phyloP scores from a whole-genome alignment of 2,888 invertebrate species.

The Andrena minutula region DNA sequence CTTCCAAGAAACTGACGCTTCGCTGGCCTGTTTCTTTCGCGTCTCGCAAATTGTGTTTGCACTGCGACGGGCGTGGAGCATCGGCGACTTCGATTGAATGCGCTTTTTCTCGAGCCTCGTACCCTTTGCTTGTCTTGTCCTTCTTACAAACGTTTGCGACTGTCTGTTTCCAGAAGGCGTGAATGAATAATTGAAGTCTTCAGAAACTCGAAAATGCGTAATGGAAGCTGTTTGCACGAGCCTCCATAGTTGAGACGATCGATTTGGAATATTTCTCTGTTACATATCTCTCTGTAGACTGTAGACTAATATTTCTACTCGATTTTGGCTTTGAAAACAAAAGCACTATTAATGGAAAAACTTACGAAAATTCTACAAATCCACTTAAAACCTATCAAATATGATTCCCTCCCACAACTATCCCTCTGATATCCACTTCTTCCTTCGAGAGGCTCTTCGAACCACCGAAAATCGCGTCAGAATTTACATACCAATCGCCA shows the following conservation, averaged over 20 bases:
- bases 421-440: not conserved
- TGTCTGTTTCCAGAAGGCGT: too few relatives aligned
- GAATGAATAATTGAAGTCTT: too few relatives aligned
- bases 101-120: not conserved
- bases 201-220: too few relatives aligned
- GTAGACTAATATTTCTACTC: too few relatives aligned
- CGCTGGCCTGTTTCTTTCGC: conserved; percentile 16
- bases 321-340: not conserved
- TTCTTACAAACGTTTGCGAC: too few relatives aligned
- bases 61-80: not conserved
- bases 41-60: conserved; percentile 10
- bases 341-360: not conserved
- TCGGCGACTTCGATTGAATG: conserved; percentile 20
- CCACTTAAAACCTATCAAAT: not conserved
- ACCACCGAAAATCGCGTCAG: not conserved
- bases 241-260: too few relatives aligned
- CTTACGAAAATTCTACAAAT: not conserved
- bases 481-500: conserved; percentile 2
- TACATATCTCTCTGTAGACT: too few relatives aligned
- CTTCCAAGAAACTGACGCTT: conserved; percentile 13
- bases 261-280: too few relatives aligned
- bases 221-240: too few relatives aligned
- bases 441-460: not conserved
- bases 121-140: too few relatives aligned
- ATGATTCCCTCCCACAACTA: not conserved